Base-by-base conservation (phyloP, 2,113 vertebrate species). In the Eurypyga helias region DNA sequence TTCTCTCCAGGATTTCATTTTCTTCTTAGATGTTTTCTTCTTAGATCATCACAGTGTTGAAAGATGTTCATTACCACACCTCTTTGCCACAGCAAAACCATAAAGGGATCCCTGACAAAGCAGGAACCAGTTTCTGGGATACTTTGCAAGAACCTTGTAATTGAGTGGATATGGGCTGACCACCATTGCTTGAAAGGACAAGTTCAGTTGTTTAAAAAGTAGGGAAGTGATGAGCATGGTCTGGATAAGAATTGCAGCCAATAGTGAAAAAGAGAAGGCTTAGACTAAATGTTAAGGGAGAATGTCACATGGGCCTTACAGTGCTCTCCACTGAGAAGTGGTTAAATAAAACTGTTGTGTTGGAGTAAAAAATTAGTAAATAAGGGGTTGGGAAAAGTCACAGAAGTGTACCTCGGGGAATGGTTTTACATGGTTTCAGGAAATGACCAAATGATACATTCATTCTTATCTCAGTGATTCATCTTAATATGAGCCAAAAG, bases 401-500 rank as follows among this genome's bases (percentile, higher is more conserved):
- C 46, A 75, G 80, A 81, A 80, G 2, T 41, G 8, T 86, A 81
- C 70, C 52, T 77, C 13, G 15, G 67, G 60, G 85, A 60, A 66
- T 78, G 43, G 34, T 72, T 85, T 83, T 54, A 78, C 48, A 31
- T 73, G n/a, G 16, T 85, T 80, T 86, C 64, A 90, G 92, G 79
- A 94, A 94, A 87, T 83, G 43, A 71, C 85, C 60, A 58, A 88
- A 86, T 88, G 46, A 90, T 88, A 29, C 33, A 16, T 93, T 82
- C 14, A 51, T 91, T 95, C 65, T 80, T 80, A 85, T 91, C 77
- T 91, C 69, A 45, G 29, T 79, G 57, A 79, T 85, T 87, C 6
- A 1, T 89, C 90, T 93, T 71, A 55, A 23, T 84, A 65, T 18
- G 34, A 83, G 31, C 48, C 76, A 88, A 92, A 90, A 83, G 18